Percentiles rank a stretch among this genome's conserved stretches.
Evolutionary conservation across 2,888 invertebrate genomes (phyloP).

Genomic region (Cephus sareptanus): DNA sequence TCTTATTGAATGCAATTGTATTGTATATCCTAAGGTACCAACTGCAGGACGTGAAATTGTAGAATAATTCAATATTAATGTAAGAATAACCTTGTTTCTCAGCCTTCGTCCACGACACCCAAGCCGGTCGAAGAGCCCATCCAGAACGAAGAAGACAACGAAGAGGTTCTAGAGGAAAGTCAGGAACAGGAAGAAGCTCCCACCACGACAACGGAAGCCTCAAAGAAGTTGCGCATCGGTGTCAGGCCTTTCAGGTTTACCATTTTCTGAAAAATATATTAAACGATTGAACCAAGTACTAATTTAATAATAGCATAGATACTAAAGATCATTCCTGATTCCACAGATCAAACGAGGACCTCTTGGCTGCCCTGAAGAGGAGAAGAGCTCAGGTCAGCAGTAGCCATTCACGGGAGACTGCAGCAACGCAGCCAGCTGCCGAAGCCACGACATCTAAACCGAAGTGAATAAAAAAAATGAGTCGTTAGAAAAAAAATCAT

Average conservation of each 20-base stretch:
- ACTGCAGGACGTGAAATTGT: not conserved
- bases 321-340: not conserved
- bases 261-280: not conserved
- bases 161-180: slow-evolving; percentile 70
- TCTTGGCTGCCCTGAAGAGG: slow-evolving; percentile 78
- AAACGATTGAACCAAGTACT: not conserved
- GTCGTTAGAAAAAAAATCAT: not conserved
- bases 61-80: not conserved
- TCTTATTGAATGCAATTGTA: not conserved
- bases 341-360: slow-evolving; percentile 77
- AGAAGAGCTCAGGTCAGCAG: slow-evolving; percentile 77
- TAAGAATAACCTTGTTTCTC: not conserved
- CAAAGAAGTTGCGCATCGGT: slow-evolving; percentile 73
- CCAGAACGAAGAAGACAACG: slow-evolving; percentile 65
- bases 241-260: slow-evolving; percentile 75
- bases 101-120: slow-evolving; percentile 50
- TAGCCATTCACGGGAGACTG: slow-evolving; percentile 54
- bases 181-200: slow-evolving; percentile 69
- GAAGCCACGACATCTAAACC: slow-evolving; percentile 47
- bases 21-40: not conserved
- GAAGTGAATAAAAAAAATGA: slow-evolving; percentile 32
- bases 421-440: slow-evolving; percentile 37
- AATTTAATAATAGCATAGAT: not conserved
- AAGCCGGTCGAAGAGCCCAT: slow-evolving; percentile 46
- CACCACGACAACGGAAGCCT: slow-evolving; percentile 76